phyloP scores from a whole-genome alignment of 2,797 vertebrate genomes.

The Kryptolebias ocellatus region DNA sequence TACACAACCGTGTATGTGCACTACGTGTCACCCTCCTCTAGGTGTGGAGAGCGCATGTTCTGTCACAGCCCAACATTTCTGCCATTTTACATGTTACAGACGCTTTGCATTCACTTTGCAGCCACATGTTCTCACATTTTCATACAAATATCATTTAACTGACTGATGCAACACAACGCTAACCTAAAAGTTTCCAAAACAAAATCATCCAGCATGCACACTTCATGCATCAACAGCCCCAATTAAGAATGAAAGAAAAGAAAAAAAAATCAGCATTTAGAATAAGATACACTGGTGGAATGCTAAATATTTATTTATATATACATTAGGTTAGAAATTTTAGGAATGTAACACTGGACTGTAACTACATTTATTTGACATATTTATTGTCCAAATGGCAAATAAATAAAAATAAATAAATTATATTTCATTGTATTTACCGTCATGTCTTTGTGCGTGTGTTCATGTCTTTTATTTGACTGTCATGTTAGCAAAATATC shows the following conservation, averaged over 20 bases:
- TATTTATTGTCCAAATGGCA: too few species aligned
- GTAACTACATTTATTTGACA: too few species aligned
- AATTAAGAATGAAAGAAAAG: background rate
- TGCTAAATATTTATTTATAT: too few species aligned
- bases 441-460: too few species aligned
- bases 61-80: background rate
- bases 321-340: too few species aligned
- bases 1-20: slow-evolving; percentile 13
- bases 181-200: slow-evolving; percentile 5
- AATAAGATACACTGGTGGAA: too few species aligned
- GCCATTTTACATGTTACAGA: slow-evolving; percentile 20
- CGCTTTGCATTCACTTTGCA: background rate
- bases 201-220: background rate
- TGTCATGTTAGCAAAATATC: too few species aligned
- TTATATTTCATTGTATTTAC: too few species aligned
- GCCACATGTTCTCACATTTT: background rate
- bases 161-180: slow-evolving; percentile 6
- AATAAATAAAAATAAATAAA: too few species aligned
- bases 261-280: background rate
- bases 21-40: slow-evolving; percentile 31
- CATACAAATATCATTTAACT: background rate
- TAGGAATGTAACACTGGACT: too few species aligned
- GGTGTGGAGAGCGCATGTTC: slow-evolving; percentile 40
- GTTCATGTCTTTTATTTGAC: too few species aligned
- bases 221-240: background rate